Percentiles rank a stretch among this genome's conserved stretches.
Evolutionary conservation across 2,113 vertebrate species (phyloP).

Genomic region (Aphyosemion australe): DNA sequence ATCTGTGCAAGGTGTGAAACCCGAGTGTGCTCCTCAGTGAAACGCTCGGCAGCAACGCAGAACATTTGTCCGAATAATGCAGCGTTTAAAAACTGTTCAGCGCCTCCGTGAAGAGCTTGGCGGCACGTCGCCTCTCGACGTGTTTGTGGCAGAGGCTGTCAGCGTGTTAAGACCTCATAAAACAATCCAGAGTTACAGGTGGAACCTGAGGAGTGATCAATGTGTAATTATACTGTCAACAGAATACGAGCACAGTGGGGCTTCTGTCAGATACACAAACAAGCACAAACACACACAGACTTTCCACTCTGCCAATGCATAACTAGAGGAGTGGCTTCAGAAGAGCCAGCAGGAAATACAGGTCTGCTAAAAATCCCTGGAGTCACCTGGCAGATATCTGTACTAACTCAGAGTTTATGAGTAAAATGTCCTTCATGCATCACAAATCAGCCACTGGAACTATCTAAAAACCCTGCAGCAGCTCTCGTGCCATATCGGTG

Average conservation of each 20-base stretch:
- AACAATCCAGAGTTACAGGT: conserved; percentile 36
- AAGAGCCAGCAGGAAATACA: not conserved
- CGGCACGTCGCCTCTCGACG: not conserved
- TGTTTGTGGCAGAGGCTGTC: conserved; percentile 10
- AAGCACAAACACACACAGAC: not conserved
- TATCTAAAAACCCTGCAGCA: conserved; percentile 37
- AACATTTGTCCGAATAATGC: conserved; percentile 4
- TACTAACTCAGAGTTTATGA: conserved; percentile 6
- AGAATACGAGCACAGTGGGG: conserved; percentile 19
- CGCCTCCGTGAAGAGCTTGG: not conserved
- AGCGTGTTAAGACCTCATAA: conserved; percentile 29
- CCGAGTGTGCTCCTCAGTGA: conserved; percentile 15
- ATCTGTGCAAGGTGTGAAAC: conserved; percentile 9
- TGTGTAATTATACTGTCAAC: conserved; percentile 32
- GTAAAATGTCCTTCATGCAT: conserved; percentile 26
- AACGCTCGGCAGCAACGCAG: conserved; percentile 25
- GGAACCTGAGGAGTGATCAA: conserved; percentile 18
- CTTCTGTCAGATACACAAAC: not conserved
- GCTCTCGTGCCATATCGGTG: conserved; percentile 27
- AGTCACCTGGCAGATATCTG: not conserved
- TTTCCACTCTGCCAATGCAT: not conserved
- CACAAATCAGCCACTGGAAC: conserved; percentile 47
- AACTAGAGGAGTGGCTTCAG: not conserved
- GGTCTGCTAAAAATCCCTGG: conserved; percentile 5
- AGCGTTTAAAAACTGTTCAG: conserved; percentile 10